Conservation (phyloP, 2,113 vertebrate genomes). For the Neofelis nebulosa region DNA sequence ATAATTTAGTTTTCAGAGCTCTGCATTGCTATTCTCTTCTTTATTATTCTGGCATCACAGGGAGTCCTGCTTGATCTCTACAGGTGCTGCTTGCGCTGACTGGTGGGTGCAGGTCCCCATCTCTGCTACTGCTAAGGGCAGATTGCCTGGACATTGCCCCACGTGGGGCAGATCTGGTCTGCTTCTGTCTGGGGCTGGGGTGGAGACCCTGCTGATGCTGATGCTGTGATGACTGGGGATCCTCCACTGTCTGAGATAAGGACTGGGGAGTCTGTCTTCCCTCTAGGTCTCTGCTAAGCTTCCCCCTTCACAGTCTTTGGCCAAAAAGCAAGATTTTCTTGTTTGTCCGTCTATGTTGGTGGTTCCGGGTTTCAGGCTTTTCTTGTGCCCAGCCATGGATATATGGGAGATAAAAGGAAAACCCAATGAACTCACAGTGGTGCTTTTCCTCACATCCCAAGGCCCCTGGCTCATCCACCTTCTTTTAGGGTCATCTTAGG, state of each 20-base stretch:
- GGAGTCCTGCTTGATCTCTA: background rate
- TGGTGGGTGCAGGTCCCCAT: background rate
- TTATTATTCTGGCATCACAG: background rate
- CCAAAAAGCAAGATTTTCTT: background rate
- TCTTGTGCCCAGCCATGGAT: background rate
- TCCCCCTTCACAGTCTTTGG: background rate
- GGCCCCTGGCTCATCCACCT: background rate
- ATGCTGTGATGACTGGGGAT: background rate
- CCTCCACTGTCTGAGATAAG: background rate
- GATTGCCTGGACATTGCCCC: background rate
- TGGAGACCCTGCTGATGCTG: background rate
- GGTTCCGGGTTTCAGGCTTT: background rate
- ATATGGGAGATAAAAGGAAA: background rate
- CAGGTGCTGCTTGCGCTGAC: background rate
- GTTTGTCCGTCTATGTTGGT: background rate
- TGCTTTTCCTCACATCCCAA: background rate
- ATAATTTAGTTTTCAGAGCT: background rate
- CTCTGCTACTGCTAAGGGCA: background rate
- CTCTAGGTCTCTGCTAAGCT: background rate
- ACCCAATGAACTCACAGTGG: background rate
- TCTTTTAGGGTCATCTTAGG: background rate
- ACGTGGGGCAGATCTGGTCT: background rate
- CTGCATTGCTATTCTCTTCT: background rate
- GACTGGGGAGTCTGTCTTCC: background rate
- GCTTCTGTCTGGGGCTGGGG: background rate